Evolutionary conservation across 2,888 invertebrate species (phyloP).

Genomic region (Ichneumoninae sp.): DNA sequence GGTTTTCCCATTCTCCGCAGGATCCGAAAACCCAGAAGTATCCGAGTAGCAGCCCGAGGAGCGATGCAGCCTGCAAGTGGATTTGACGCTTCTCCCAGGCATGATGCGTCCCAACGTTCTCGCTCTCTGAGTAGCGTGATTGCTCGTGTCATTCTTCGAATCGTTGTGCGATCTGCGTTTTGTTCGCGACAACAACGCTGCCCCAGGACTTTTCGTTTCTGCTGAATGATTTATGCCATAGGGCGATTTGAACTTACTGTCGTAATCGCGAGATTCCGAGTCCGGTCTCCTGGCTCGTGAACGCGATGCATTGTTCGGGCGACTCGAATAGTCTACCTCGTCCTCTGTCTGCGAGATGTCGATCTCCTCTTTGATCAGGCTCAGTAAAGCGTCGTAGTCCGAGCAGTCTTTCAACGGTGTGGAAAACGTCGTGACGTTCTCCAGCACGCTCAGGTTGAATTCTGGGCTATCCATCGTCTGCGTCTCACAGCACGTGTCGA

Average conservation of each 20-base stretch:
- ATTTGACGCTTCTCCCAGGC: constrained; percentile 20
- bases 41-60: not conserved
- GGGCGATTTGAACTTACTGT: constrained; percentile 23
- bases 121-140: not conserved
- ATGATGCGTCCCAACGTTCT: constrained; percentile 47
- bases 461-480: constrained; percentile 4
- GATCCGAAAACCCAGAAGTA: not conserved
- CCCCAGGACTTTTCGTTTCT: constrained; percentile 5
- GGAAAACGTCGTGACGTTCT: constrained; percentile 35
- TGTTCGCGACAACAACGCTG: not conserved
- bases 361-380: constrained; percentile 54
- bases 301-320: not conserved
- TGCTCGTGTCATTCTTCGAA: not conserved
- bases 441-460: constrained; percentile 60
- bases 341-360: constrained; percentile 51
- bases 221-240: not conserved
- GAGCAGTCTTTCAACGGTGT: constrained; percentile 35
- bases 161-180: not conserved
- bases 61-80: not conserved
- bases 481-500: not conserved
- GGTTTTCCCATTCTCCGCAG: not conserved
- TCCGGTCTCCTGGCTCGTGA: not conserved
- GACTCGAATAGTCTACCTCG: constrained; percentile 34
- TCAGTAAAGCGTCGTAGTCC: constrained; percentile 40
- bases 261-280: not conserved